phyloP scores from a whole-genome alignment of 2,888 invertebrate genomes.

The Frankliniella fusca region DNA sequence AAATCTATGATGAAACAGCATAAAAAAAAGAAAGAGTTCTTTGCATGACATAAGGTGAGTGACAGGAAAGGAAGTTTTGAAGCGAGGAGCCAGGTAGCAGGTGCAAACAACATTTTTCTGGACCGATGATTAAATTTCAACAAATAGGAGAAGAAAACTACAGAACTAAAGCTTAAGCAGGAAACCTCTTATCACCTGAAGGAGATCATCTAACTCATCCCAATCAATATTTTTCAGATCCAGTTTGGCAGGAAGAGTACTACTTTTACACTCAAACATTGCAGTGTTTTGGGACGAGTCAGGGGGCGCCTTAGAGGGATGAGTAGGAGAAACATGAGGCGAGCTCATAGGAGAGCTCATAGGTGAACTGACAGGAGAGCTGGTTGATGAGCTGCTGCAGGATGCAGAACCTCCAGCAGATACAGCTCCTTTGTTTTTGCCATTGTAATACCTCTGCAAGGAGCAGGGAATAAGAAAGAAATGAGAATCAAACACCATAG shows the following conservation, averaged over 20 bases:
- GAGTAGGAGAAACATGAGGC: not conserved
- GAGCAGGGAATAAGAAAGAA: constrained; percentile 2
- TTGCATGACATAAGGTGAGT: too few relatives aligned
- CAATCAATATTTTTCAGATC: constrained; percentile 62
- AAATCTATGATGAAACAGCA: not conserved
- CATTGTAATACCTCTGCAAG: constrained; percentile 33
- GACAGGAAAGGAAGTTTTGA: too few relatives aligned
- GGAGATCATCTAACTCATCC: constrained; percentile 66
- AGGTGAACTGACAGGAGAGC: constrained; percentile 39
- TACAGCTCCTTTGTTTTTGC: constrained; percentile 32
- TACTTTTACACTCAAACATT: constrained; percentile 42
- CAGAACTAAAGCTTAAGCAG: not conserved
- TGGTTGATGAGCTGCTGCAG: constrained; percentile 35
- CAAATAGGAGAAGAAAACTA: not conserved
- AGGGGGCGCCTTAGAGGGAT: not conserved
- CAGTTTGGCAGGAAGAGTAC: constrained; percentile 63
- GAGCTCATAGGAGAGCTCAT: not conserved
- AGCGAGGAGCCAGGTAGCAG: too few relatives aligned
- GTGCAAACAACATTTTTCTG: too few relatives aligned
- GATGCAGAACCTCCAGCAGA: constrained; percentile 38
- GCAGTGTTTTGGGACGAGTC: not conserved
- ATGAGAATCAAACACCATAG: not conserved
- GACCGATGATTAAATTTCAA: too few relatives aligned
- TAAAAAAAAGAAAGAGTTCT: not conserved
- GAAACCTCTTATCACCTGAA: constrained; percentile 49